Evolutionary conservation across 2,113 vertebrate genomes (phyloP).

Genomic region (Oreotragus oreotragus): DNA sequence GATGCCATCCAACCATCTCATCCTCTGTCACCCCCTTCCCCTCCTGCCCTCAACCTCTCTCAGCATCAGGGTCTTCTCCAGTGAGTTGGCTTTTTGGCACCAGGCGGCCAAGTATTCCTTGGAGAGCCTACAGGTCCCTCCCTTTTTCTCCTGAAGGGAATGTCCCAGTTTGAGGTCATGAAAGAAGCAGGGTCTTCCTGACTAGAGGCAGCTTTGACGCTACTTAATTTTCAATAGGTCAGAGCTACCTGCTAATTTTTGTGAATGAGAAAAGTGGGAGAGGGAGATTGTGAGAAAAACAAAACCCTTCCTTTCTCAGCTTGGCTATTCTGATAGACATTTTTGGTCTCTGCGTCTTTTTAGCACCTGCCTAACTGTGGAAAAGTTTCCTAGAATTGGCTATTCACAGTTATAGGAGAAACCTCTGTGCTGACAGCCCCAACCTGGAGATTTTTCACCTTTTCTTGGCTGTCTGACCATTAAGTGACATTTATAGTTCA

Average conservation of each 20-base stretch:
- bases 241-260: neutral
- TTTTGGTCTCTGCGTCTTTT: neutral
- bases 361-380: neutral
- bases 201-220: neutral
- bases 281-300: neutral
- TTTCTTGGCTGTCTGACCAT: neutral
- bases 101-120: neutral
- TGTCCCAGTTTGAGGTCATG: neutral
- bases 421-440: neutral
- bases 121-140: neutral
- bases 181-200: neutral
- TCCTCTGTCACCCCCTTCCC: neutral
- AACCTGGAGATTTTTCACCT: neutral
- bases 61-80: neutral
- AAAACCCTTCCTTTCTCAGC: neutral
- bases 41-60: neutral
- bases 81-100: neutral
- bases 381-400: neutral
- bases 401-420: neutral
- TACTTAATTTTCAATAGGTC: neutral
- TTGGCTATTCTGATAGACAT: neutral
- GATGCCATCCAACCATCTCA: neutral
- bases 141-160: neutral
- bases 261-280: neutral
- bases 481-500: conserved; percentile 38